A percentile compares a stretch with the other conserved stretches of the same genome.
phyloP scores from a whole-genome alignment of 2,888 invertebrate species.

The Andrena hattorfiana region DNA sequence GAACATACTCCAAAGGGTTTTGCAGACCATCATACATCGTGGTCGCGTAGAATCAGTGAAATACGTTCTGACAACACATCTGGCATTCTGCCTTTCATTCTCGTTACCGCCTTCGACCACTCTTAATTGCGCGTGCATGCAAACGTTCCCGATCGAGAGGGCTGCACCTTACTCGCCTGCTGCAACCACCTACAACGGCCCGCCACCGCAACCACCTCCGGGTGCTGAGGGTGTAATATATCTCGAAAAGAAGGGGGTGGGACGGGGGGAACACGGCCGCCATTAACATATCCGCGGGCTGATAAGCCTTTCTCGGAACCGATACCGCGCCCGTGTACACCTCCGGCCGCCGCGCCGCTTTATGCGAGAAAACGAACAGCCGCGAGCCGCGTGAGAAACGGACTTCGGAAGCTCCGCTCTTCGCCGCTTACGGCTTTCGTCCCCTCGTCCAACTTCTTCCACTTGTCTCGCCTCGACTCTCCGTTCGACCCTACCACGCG shows the following conservation, averaged over 20 bases:
- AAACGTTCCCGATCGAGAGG: constrained; percentile 69
- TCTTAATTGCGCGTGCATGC: constrained; percentile 82
- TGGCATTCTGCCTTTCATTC: constrained; percentile 41
- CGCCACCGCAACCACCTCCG: constrained; percentile 68
- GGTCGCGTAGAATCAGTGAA: too few species aligned
- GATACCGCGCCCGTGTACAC: constrained; percentile 79
- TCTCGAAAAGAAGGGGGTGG: constrained; percentile 73
- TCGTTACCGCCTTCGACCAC: constrained; percentile 62
- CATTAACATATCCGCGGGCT: constrained; percentile 84
- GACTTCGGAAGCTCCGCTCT: constrained; percentile 61
- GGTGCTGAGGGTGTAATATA: constrained; percentile 80
- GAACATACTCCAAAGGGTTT: too few species aligned
- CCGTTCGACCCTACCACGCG: too few species aligned
- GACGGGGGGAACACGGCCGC: constrained; percentile 79
- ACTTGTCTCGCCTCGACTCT: neutral
- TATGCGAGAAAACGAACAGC: constrained; percentile 72
- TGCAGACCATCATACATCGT: too few species aligned
- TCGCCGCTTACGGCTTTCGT: constrained; percentile 34
- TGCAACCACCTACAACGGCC: constrained; percentile 55
- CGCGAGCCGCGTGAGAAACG: constrained; percentile 58
- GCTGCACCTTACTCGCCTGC: constrained; percentile 60
- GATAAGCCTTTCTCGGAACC: constrained; percentile 85
- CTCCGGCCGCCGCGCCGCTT: constrained; percentile 67
- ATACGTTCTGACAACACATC: too few species aligned
- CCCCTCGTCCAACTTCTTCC: constrained; percentile 17